These are phyloP conservation scores for Drosophila imparisetae DNA, from an alignment of 2,888 invertebrate species.

Conservation along the genomic window DNA sequence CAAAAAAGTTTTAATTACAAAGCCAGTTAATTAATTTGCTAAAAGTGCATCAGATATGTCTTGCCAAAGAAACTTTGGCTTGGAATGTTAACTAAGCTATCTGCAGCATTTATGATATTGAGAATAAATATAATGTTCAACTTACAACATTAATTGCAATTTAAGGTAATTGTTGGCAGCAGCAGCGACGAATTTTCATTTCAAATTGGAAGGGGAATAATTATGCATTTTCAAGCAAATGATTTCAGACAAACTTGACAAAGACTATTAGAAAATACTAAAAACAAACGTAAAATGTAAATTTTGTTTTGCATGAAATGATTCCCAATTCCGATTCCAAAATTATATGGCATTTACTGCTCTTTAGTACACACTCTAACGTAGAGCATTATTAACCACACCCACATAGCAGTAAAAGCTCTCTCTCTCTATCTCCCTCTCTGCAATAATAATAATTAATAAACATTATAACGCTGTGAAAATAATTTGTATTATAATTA, in stretches of 20 bases:
- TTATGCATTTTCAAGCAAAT: not conserved
- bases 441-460: too few relatives aligned
- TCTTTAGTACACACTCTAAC: not conserved
- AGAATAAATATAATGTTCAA: not conserved
- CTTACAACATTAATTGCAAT: not conserved
- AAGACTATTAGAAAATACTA: not conserved
- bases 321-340: not conserved
- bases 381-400: not conserved
- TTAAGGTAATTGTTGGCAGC: not conserved
- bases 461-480: not conserved
- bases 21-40: constrained; percentile 26
- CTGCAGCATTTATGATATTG: not conserved
- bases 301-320: not conserved
- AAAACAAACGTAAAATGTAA: not conserved
- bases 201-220: not conserved
- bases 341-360: not conserved
- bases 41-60: not conserved
- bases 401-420: not conserved
- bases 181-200: not conserved
- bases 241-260: not conserved
- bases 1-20: constrained; percentile 38
- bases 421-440: not conserved
- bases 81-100: not conserved
- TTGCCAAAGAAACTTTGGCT: not conserved
- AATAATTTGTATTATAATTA: not conserved